Base-by-base conservation (phyloP, 2,797 vertebrate species). In the Iguana delicatissima region DNA sequence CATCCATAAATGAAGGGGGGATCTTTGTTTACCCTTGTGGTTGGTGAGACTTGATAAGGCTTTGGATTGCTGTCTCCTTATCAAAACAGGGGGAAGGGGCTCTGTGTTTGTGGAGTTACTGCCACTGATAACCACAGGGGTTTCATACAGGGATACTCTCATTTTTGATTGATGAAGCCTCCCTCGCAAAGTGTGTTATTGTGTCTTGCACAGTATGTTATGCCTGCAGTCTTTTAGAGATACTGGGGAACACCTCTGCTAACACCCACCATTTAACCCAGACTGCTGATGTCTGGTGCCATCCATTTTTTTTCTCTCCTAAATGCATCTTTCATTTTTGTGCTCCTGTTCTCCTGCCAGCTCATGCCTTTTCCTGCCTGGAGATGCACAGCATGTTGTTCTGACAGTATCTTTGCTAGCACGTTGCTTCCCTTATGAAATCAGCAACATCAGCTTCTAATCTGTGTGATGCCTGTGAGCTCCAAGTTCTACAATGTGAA, bases 1-100 rank as follows among this genome's bases (percentile, higher is more conserved):
- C 35, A 6, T n/a, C 81, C 86, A 91, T 79, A 84, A 62, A 86
- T 35, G 79, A 84, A 84, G 82, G 10, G 81, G 57, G 77, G 16
- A 32, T 81, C 91, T 89, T 92, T 92, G 50, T 92, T 89, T 80
- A 18, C 52, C 38, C 26, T 55, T 84, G 80, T 73, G 88, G 73
- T 69, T 92, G 88, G 88, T 80, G 88, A 84, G 91, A 9, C 62
- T 84, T 2, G 91, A 92, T 92, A 92, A 92, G 91, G 35, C 83
- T 79, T 46, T 22, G 20, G 42, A n/a, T 26, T 16, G 38, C 84
- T 55, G 26, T 35, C 88, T 38, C 32, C 22, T 92, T 89, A 72
- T 72, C 91, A 50, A 52, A 81, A 46, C 35, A 67, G 13, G 79
- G 79, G 77, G 74, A 67, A n/a, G 88, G 73, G 46, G 64, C 85